Evolutionary conservation across 2,888 invertebrate genomes (phyloP), one percentile per base, ranked within the genome.

Genomic region (Trilocha varians): DNA sequence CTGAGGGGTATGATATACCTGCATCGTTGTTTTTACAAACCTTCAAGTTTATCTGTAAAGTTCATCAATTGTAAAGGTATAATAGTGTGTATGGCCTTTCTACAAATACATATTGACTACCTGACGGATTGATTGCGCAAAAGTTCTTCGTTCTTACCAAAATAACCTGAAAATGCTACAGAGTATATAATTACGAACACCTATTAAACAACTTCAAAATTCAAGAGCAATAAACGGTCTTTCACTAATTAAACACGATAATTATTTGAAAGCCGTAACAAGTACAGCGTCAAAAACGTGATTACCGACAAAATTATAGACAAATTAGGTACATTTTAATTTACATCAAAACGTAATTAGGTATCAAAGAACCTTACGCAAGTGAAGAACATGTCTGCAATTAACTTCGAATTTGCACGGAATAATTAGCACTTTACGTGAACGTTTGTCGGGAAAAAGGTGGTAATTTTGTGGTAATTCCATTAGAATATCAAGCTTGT

Each of bases 361-460:
- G 14, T 40, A 18, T 18, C n/a, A 17, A 34, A 34, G 39, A 17
- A 34, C 17, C 9, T 18, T 16, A 34, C 34, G 13, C 34, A 32
- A 16, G 13, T 13, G 13, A 13, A 37, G 32, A 34, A 15, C 25
- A 25, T 16, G 25, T 41, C 18, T 33, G 34, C 25, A 38, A 38
- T 14, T 40, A 40, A 36, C 25, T 6, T 13, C 15, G 34, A 11
- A 38, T 41, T 40, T 14, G 9, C 15, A 34, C 25, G 37, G 16
- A 36, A 39, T 39, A 37, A 43, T 43, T 43, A 43, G 36, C 35
- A 39, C 39, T 36, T 39, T 34, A 32, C 39, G 17, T 16, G 33
- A 9, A n/a, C 9, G 14, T 25, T 9, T 25, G 6, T 11, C 4
- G 25, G 25, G 2, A 25, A 6, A 25, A 25, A 3, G 6, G 8